Evolutionary conservation across 2,797 vertebrate species (phyloP), one percentile per base, ranked within the genome.

Genomic region (Pteropus rufus): DNA sequence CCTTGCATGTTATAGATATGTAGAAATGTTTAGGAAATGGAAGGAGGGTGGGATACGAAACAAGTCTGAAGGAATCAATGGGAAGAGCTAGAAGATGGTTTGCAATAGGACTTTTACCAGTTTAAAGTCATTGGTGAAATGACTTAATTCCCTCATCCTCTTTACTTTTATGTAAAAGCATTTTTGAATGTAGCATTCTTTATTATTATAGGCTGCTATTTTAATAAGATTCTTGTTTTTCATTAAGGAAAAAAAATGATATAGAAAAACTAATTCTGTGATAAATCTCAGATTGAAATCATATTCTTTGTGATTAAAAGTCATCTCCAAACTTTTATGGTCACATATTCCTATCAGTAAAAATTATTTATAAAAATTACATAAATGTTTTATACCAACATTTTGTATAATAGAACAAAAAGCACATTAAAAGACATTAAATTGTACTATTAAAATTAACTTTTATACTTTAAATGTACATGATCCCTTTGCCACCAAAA

Each of bases 221-320:
- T 91, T 93, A 81, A 49, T 89, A 95, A 93, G 6, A 60, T 91
- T 95, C 89, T 9, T 67, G 1, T 58, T 82, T 81, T 91, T 93
- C 54, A 94, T 76, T 90, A 92, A 82, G 44, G 24, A 65, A 44
- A 36, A 94, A 94, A 77, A 44, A 62, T 49, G 39, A 84, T 41
- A 19, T 60, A 65, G 64, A 86, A 80, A 79, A 72, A 77, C 10
- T 62, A 65, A 34, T 46, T 26, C 19, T 82, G 3, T 70, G 36
- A 72, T 82, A 62, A 75, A 85, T 69, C n/a, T 89, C 29, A 56
- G 31, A 84, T 91, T 94, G 93, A 92, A 94, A 69, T 75, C 60
- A 73, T 77, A 49, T 64, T 75, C 34, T 83, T 87, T 95, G 73
- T 60, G 9, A 72, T 44, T 81, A 75, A 86, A 72, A 83, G 31